Evolutionary conservation across 2,797 vertebrate genomes (phyloP).

Genomic region (Epinephelus coioides): DNA sequence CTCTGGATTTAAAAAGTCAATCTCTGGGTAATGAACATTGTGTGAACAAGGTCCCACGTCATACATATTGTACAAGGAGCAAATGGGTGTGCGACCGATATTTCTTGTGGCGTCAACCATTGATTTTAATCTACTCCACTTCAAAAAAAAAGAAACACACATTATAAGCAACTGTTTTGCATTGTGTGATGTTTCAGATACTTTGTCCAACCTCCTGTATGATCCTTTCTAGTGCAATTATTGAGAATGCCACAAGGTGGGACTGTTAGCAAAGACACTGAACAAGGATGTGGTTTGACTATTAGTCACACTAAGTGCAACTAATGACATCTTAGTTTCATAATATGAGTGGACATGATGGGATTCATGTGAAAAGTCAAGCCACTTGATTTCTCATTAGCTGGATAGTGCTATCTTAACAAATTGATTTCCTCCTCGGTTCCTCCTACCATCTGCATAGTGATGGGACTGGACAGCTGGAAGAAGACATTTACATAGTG

Average conservation of each 20-base stretch:
- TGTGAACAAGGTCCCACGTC: background rate
- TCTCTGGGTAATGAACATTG: background rate
- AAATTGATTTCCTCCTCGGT: constrained; percentile 73
- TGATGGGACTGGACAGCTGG: constrained; percentile 75
- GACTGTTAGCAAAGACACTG: constrained; percentile 66
- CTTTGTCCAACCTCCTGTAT: background rate
- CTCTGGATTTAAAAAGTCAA: background rate
- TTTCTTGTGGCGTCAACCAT: background rate
- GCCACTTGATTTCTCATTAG: constrained; percentile 83
- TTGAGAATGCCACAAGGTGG: constrained; percentile 72
- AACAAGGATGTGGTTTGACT: background rate
- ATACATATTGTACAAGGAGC: background rate
- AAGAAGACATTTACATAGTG: constrained; percentile 75
- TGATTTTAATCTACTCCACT: background rate
- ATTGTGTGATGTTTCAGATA: background rate
- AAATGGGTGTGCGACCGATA: background rate
- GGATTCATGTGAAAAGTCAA: constrained; percentile 81
- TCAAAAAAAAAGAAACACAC: background rate
- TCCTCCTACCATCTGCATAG: constrained; percentile 73
- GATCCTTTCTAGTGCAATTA: constrained; percentile 37
- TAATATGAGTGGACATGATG: constrained; percentile 76
- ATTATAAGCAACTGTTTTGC: background rate
- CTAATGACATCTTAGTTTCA: constrained; percentile 72
- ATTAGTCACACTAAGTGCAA: constrained; percentile 61
- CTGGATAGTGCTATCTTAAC: constrained; percentile 73